phyloP scores from a whole-genome alignment of 2,113 vertebrate species.

The Syrrhaptes paradoxus region DNA sequence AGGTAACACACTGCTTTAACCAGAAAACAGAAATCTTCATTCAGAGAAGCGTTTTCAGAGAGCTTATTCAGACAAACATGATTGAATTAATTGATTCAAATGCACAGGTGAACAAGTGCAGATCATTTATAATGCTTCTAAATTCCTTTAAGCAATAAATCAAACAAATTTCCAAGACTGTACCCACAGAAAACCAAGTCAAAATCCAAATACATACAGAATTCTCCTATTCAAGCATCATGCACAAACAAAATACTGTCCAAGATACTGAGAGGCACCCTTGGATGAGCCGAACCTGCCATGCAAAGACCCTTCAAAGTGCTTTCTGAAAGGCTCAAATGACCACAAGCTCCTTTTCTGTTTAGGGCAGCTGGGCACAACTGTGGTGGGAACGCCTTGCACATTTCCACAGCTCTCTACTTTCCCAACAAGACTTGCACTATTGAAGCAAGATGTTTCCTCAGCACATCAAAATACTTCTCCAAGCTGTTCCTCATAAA shows the following conservation, averaged over 20 bases:
- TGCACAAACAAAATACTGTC: neutral
- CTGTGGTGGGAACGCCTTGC: neutral
- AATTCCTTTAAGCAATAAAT: neutral
- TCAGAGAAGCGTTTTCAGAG: neutral
- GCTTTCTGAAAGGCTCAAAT: neutral
- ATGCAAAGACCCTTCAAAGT: neutral
- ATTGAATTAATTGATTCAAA: neutral
- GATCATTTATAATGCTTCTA: neutral
- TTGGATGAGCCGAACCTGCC: neutral
- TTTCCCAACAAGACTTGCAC: neutral
- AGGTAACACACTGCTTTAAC: neutral
- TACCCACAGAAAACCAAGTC: neutral
- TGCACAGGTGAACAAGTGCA: neutral
- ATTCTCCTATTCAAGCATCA: neutral
- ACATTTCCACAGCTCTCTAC: neutral
- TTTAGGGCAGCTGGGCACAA: neutral
- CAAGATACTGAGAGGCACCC: neutral
- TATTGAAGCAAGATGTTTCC: neutral
- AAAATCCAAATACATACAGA: neutral
- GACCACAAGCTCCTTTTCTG: neutral
- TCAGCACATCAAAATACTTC: neutral
- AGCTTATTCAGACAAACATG: neutral
- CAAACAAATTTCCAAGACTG: neutral
- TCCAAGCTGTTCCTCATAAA: neutral
- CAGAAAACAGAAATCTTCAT: neutral